Conservation (phyloP, 2,113 vertebrate species). For the Anoplopoma fimbria region DNA sequence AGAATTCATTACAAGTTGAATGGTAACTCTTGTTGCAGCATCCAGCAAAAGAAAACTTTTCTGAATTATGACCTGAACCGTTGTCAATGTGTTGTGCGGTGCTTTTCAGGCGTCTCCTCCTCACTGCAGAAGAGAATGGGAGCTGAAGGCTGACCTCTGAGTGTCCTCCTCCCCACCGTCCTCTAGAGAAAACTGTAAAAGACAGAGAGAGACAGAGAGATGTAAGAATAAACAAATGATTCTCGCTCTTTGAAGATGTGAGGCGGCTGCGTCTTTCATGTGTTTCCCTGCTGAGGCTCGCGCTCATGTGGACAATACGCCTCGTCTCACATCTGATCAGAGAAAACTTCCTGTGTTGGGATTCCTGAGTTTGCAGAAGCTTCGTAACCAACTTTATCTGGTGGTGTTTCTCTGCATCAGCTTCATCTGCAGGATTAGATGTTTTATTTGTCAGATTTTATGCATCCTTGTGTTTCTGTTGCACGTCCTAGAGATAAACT, state of each 20-base stretch:
- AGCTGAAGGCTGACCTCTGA: slow-evolving; percentile 61
- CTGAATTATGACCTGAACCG: background rate
- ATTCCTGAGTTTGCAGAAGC: background rate
- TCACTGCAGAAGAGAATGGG: slow-evolving; percentile 22
- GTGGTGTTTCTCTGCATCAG: background rate
- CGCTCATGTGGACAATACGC: slow-evolving; percentile 41
- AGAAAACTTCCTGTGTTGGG: background rate
- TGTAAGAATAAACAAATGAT: slow-evolving; percentile 65
- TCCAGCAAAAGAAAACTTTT: background rate
- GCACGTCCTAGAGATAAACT: background rate
- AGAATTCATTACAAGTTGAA: background rate
- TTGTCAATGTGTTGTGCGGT: background rate
- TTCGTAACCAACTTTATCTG: slow-evolving; percentile 14
- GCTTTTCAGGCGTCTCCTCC: background rate
- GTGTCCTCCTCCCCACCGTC: slow-evolving; percentile 53
- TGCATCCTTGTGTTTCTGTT: background rate
- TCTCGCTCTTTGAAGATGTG: slow-evolving; percentile 73
- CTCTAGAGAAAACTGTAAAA: slow-evolving; percentile 43
- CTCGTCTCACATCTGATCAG: slow-evolving; percentile 41
- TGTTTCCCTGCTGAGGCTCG: slow-evolving; percentile 37
- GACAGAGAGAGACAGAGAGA: slow-evolving; percentile 39
- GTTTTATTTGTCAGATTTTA: background rate
- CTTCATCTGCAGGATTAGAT: slow-evolving; percentile 1
- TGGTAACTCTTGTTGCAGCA: background rate
- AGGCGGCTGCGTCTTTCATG: slow-evolving; percentile 64